These are phyloP conservation scores for Salarias fasciatus DNA, from an alignment of 2,797 vertebrate species.

Conservation along the genomic window DNA sequence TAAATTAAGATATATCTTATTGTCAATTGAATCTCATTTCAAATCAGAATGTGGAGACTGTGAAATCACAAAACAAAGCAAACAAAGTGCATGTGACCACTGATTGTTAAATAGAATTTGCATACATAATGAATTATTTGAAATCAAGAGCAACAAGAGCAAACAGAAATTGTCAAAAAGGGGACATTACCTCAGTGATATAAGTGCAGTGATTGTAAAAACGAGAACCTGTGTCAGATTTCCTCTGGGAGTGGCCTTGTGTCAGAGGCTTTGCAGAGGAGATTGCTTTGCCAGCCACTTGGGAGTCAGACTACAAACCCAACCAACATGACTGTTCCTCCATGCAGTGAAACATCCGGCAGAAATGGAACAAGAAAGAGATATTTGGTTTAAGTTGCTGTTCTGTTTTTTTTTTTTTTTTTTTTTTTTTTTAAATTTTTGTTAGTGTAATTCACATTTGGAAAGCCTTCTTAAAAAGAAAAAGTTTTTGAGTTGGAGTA, in stretches of 20 bases:
- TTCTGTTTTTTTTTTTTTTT: conserved; percentile 19
- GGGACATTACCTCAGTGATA: neutral
- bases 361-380: conserved; percentile 67
- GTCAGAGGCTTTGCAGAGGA: conserved; percentile 18
- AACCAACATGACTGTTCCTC: conserved; percentile 40
- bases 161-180: too few species aligned
- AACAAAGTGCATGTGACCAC: too few species aligned
- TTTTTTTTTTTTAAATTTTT: conserved; percentile 15
- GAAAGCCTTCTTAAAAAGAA: conserved; percentile 35
- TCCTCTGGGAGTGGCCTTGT: conserved; percentile 1
- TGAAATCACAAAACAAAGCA: too few species aligned
- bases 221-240: conserved; percentile 26
- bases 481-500: conserved; percentile 2
- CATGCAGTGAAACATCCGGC: conserved; percentile 65
- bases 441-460: conserved; percentile 32
- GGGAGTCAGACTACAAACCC: conserved; percentile 37
- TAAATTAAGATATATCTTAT: too few species aligned
- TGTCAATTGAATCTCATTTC: too few species aligned
- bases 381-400: conserved; percentile 54
- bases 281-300: conserved; percentile 48
- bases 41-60: too few species aligned
- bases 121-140: too few species aligned
- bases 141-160: too few species aligned
- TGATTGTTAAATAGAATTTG: too few species aligned
- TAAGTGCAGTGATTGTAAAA: neutral